Evolutionary conservation across 2,888 invertebrate species (phyloP).

Genomic region (Cantharis rufa): DNA sequence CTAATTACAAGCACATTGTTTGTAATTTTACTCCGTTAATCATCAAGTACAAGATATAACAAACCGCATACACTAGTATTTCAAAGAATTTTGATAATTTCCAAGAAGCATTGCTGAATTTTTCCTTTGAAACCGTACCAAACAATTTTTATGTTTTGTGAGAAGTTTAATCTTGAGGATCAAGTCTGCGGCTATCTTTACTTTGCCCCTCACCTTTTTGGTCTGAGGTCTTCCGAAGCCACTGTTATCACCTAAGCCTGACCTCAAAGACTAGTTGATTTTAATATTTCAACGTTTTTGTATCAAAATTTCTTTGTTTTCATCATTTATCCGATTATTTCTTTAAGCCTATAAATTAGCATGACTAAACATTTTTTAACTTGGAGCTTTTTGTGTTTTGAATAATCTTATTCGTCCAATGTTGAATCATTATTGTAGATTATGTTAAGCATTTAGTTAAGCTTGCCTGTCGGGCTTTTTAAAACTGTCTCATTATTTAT

Average conservation of each 20-base stretch:
- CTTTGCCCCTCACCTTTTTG: neutral
- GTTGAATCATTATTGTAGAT: neutral
- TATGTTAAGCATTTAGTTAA: neutral
- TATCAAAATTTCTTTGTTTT: neutral
- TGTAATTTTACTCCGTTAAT: neutral
- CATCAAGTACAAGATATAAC: neutral
- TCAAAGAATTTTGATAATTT: neutral
- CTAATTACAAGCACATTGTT: neutral
- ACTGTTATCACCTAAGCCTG: neutral
- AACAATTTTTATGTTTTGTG: neutral
- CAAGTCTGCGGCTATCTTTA: neutral
- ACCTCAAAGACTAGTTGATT: neutral
- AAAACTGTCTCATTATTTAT: neutral
- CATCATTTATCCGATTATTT: neutral
- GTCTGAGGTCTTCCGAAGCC: neutral
- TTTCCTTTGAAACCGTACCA: neutral
- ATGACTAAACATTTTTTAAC: slow-evolving; percentile 8
- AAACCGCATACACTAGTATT: neutral
- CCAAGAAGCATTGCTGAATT: neutral
- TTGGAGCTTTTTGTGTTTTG: slow-evolving; percentile 7
- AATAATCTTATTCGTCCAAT: slow-evolving; percentile 17
- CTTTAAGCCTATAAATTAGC: slow-evolving; percentile 11
- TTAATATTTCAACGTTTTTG: neutral
- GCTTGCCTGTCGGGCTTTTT: neutral
- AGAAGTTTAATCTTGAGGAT: neutral